Evolutionary conservation across 2,797 vertebrate genomes (phyloP).

Genomic region (Falco naumanni): DNA sequence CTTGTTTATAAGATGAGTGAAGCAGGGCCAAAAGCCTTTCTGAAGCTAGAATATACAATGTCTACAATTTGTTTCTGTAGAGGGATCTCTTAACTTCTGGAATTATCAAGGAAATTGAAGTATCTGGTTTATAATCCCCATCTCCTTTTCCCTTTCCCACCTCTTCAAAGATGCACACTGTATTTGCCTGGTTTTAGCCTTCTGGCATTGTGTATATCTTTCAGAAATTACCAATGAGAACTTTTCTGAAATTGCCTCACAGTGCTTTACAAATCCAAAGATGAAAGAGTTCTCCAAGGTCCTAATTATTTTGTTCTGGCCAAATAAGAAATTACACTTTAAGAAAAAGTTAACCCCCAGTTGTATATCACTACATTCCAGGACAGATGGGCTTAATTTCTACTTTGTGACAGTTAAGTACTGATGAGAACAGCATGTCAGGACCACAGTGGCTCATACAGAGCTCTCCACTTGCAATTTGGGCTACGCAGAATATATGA

Average conservation of each 20-base stretch:
- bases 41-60: not conserved
- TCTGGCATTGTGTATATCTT: not conserved
- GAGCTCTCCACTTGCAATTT: not conserved
- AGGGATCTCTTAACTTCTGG: not conserved
- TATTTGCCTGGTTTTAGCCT: not conserved
- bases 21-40: not conserved
- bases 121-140: not conserved
- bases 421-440: not conserved
- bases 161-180: not conserved
- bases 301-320: not conserved
- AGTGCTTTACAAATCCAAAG: not conserved
- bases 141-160: not conserved
- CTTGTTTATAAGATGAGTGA: not conserved
- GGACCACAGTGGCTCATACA: not conserved
- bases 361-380: not conserved
- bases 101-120: not conserved
- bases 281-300: not conserved
- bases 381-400: not conserved
- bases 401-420: not conserved
- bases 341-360: not conserved
- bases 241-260: not conserved
- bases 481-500: not conserved
- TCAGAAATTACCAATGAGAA: not conserved
- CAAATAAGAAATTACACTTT: not conserved
- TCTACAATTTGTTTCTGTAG: not conserved